Base-by-base conservation (phyloP, 2,113 vertebrate species). In the Oryzias melastigma region DNA sequence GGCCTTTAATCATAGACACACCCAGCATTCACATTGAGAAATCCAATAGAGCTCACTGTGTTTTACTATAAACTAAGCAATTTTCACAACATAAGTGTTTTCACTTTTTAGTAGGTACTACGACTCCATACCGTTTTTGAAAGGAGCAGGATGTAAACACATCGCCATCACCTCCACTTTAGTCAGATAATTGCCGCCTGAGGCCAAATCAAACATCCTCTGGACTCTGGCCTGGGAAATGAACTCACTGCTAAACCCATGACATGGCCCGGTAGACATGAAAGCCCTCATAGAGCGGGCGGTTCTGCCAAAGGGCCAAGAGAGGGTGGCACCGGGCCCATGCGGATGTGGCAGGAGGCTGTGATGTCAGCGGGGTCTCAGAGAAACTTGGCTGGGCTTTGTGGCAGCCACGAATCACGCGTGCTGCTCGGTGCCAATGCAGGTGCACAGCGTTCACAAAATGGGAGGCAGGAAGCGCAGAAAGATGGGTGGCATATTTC, bases 151-250 rank as follows among this genome's bases (percentile, higher is more conserved):
- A 57, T 49, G 75, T 80, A 75, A 84, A 83, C 80, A 86, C 62
- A 14, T 73, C 41, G 27, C 73, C 82, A 75, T 83, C 81, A 83
- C 77, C 75, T 84, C 62, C 52, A 80, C 78, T 83, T 74, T 40
- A 71, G 58, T 68, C 27, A 73, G 78, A 81, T 59, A 55, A 84
- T 78, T 71, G 65, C 49, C 59, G 29, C 40, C 17, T 12, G 1
- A 52, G 54, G 78, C 78, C 87, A 85, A 85, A 77, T 82, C 53
- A 80, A 89, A 89, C 85, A 85, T 85, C 82, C 84, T 74, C 63
- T 80, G 66, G 76, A 79, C 55, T 48, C 65, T 35, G 19, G 74
- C 71, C 65, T 75, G 68, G 82, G 83, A 86, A 89, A 63, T 82
- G 78, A 87, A 78, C 70, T 88, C 78, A 86, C 82, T 60, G 64